phyloP scores from a whole-genome alignment of 2,113 vertebrate genomes.

The Megaleporinus macrocephalus region DNA sequence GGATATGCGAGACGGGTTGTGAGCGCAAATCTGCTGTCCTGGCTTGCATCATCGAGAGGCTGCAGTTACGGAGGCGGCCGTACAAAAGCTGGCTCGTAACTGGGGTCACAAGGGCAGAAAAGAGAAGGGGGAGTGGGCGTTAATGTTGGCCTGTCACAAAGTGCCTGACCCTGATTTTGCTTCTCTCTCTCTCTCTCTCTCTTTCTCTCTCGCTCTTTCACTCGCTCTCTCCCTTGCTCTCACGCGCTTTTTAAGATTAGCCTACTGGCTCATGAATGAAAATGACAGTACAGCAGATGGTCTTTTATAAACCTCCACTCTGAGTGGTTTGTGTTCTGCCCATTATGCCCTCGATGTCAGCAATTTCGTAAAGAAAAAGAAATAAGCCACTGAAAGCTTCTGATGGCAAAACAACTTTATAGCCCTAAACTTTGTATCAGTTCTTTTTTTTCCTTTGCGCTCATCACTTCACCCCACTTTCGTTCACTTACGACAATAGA shows the following conservation, averaged over 20 bases:
- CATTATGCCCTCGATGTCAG: not conserved
- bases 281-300: constrained; percentile 14
- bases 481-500: constrained; percentile 1
- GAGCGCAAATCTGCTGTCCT: constrained; percentile 19
- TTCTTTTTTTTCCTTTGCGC: not conserved
- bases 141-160: constrained; percentile 32
- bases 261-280: not conserved
- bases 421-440: not conserved
- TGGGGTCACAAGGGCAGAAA: constrained; percentile 25
- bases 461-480: not conserved
- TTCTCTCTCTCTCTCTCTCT: not conserved
- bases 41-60: constrained; percentile 17
- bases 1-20: constrained; percentile 9
- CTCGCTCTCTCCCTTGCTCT: not conserved
- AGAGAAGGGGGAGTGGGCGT: not conserved
- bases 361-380: not conserved
- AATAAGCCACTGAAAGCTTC: not conserved
- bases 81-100: constrained; percentile 20
- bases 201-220: not conserved
- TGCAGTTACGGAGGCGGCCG: constrained; percentile 19
- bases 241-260: constrained; percentile 13
- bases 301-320: constrained; percentile 4
- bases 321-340: not conserved
- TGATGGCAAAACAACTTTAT: not conserved
- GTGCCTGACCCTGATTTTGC: not conserved